Conservation (phyloP, 2,888 invertebrate species). For the Drosophila differens region DNA sequence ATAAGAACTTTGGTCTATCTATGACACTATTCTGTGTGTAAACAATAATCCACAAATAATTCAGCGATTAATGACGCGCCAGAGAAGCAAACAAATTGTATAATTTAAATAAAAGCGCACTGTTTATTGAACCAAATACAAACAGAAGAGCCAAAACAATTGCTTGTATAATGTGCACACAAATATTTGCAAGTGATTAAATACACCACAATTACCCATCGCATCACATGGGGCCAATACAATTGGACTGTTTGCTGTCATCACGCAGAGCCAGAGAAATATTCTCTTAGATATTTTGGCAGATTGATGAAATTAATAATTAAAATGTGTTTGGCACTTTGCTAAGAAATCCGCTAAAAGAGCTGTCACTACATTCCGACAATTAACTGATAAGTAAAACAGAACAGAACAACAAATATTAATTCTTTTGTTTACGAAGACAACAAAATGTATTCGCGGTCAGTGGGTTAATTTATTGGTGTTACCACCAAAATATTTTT, state of each 20-base stretch:
- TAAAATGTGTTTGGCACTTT: conserved; percentile 23
- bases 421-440: neutral
- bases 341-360: neutral
- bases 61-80: conserved; percentile 34
- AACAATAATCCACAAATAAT: conserved; percentile 39
- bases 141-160: conserved; percentile 31
- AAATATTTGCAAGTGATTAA: conserved; percentile 50
- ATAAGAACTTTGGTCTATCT: conserved; percentile 6
- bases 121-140: conserved; percentile 39
- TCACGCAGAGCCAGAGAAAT: neutral
- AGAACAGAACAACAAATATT: neutral
- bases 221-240: conserved; percentile 15
- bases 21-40: conserved; percentile 47
- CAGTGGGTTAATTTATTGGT: neutral
- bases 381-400: neutral
- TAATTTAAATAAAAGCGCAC: conserved; percentile 45
- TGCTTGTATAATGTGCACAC: conserved; percentile 32
- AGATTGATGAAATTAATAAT: conserved; percentile 10
- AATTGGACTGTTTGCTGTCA: conserved; percentile 30
- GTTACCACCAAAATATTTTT: neutral
- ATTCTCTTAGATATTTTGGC: conserved; percentile 21
- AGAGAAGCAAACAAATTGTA: conserved; percentile 25
- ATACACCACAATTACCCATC: conserved; percentile 26
- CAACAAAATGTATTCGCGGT: conserved; percentile 1
- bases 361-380: conserved; percentile 23